phyloP scores from a whole-genome alignment of 2,113 vertebrate genomes.

The Erythrolamprus reginae region DNA sequence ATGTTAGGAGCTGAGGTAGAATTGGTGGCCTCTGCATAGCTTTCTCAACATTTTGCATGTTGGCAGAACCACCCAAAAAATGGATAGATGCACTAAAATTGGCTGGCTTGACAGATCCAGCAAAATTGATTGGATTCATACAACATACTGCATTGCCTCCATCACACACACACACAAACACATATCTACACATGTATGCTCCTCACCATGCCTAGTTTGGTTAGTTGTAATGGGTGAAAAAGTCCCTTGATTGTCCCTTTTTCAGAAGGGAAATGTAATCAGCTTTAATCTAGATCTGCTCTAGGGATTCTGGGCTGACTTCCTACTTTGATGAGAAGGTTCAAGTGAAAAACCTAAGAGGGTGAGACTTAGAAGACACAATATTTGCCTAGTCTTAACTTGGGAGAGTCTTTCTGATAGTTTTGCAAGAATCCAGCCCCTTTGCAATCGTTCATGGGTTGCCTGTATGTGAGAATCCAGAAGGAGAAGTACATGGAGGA shows the following conservation, averaged over 20 bases:
- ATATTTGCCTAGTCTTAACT: neutral
- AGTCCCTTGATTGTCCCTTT: neutral
- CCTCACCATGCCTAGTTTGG: neutral
- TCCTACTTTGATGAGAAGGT: neutral
- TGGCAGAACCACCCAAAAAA: neutral
- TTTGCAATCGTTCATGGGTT: neutral
- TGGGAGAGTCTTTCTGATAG: neutral
- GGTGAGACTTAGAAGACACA: neutral
- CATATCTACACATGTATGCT: neutral
- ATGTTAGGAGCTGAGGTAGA: neutral
- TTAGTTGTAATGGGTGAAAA: neutral
- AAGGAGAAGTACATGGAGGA: too few relatives aligned
- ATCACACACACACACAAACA: too few relatives aligned
- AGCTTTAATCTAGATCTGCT: neutral
- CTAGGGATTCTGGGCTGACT: neutral
- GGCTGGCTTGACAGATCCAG: neutral
- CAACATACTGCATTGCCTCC: neutral
- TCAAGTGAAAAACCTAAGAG: neutral
- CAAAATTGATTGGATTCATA: neutral
- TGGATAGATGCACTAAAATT: neutral
- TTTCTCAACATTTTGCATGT: neutral
- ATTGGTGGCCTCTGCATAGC: neutral
- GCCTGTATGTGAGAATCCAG: neutral
- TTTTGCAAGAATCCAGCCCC: neutral
- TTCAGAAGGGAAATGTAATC: neutral